A percentile compares a stretch with the other conserved stretches of the same genome.
phyloP scores from a whole-genome alignment of 37 sponge, comb jelly and placozoan genomes.

The Agelas oroides region DNA sequence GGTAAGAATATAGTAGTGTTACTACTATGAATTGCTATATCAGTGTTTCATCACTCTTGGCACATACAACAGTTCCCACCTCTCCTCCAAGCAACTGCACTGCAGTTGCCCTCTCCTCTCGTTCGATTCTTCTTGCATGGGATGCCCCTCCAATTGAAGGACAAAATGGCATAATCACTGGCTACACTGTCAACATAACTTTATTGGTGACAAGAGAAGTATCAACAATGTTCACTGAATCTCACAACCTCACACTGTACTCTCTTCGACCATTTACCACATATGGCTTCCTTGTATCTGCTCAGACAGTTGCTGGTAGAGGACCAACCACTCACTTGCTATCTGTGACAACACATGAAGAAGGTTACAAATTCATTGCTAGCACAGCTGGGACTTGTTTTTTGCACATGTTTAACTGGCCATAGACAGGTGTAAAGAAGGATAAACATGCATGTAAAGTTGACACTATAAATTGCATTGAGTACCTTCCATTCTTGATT shows the following conservation, averaged over 20 bases:
- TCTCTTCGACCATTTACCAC: constrained; percentile 2
- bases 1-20: constrained; percentile 6
- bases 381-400: too few relatives aligned
- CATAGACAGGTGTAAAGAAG: too few relatives aligned
- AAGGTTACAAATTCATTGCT: constrained; percentile 23
- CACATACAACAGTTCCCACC: constrained; percentile 16
- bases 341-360: constrained; percentile 19
- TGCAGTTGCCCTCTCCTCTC: not conserved
- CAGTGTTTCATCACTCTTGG: not conserved
- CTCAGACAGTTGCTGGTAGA: constrained; percentile 17
- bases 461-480: too few relatives aligned
- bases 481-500: too few relatives aligned
- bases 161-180: constrained; percentile 20
- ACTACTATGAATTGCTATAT: not conserved
- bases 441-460: too few relatives aligned
- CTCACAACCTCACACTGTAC: not conserved
- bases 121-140: constrained; percentile 5
- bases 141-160: constrained; percentile 9
- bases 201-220: not conserved
- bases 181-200: constrained; percentile 26
- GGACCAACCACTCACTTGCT: constrained; percentile 17
- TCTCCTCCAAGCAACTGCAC: not conserved
- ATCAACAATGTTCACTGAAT: not conserved
- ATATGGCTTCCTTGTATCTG: constrained; percentile 25
- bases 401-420: too few relatives aligned